Conservation (phyloP, 2,888 invertebrate species). For the Drosophila siamana region DNA sequence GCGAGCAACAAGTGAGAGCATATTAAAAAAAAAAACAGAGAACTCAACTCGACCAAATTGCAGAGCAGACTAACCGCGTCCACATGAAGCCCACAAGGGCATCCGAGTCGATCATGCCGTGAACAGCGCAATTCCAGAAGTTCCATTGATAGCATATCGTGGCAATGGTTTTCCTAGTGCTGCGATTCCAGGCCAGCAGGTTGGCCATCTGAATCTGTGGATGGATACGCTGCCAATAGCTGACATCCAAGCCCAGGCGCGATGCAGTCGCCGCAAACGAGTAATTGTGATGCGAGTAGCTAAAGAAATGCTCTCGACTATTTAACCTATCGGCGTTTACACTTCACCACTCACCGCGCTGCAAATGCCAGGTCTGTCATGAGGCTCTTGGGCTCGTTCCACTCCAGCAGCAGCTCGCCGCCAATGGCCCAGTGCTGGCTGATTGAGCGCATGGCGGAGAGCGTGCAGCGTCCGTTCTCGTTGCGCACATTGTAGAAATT, state of each 20-base stretch:
- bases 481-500: conserved; percentile 80
- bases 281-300: conserved; percentile 78
- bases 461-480: conserved; percentile 79
- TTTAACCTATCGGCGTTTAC: too few species aligned
- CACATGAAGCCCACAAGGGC: conserved; percentile 84
- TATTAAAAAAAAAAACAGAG: too few species aligned
- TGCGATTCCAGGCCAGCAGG: conserved; percentile 80
- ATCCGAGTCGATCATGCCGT: conserved; percentile 84
- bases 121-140: conserved; percentile 78
- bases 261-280: conserved; percentile 82
- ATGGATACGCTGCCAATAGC: conserved; percentile 84
- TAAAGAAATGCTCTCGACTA: too few species aligned
- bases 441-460: conserved; percentile 83
- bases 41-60: too few species aligned
- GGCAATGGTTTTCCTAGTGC: conserved; percentile 80
- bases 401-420: conserved; percentile 82
- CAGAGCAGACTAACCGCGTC: conserved; percentile 64
- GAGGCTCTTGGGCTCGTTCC: conserved; percentile 72
- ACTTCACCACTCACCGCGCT: conserved; percentile 58
- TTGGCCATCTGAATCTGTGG: conserved; percentile 83
- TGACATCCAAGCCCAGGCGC: conserved; percentile 82
- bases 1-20: neutral
- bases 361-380: conserved; percentile 81
- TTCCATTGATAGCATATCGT: conserved; percentile 84
- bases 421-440: conserved; percentile 81